Conservation (phyloP, 1,140 invertebrate genomes). For the Papilio polyxenes region DNA sequence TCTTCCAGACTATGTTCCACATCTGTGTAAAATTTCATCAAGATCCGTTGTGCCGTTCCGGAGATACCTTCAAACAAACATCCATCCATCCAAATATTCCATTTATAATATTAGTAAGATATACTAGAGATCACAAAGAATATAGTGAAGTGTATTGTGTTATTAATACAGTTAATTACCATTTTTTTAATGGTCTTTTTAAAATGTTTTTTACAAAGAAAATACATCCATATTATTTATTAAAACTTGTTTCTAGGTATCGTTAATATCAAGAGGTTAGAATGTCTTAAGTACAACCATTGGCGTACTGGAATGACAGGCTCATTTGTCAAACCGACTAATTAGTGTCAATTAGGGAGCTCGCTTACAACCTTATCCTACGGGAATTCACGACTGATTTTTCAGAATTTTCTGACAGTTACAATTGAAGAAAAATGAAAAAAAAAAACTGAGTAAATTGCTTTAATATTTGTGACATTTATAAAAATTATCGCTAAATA, state of each 20-base stretch:
- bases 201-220: neutral
- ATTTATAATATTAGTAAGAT: no score
- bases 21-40: no score
- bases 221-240: neutral
- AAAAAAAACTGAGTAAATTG: no score
- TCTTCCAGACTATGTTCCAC: no score
- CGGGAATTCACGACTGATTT: constrained; percentile 22
- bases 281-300: neutral
- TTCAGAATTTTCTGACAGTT: constrained; percentile 14
- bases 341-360: constrained; percentile 42
- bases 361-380: constrained; percentile 3
- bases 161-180: no score
- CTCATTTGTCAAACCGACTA: constrained; percentile 43
- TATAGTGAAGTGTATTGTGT: neutral
- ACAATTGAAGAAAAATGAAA: neutral
- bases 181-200: neutral
- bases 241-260: neutral
- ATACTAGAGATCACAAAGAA: no score
- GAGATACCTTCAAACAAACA: no score
- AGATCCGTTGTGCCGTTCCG: no score
- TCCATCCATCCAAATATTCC: no score
- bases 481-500: no score
- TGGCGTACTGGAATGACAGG: constrained; percentile 43
- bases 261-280: neutral
- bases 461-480: no score